phyloP scores from a whole-genome alignment of 2,797 vertebrate species.

The Galago senegalensis region DNA sequence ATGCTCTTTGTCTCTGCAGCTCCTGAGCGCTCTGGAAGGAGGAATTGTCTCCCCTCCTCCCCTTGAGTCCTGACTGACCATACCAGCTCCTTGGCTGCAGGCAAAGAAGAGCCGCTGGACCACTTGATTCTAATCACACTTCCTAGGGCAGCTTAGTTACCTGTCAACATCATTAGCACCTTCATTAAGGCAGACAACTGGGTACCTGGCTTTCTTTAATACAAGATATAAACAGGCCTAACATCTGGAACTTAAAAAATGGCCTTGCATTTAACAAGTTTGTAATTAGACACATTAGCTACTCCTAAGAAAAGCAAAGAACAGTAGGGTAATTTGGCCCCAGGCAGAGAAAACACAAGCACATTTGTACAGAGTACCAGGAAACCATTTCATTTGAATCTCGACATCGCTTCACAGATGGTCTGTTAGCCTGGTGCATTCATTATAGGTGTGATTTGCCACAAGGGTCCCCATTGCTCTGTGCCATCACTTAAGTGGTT shows the following conservation, averaged over 20 bases:
- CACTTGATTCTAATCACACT: not conserved
- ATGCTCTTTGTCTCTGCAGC: not conserved
- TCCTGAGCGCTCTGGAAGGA: not conserved
- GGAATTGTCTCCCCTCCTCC: not conserved
- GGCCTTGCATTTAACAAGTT: not conserved
- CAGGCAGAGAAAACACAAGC: slow-evolving; percentile 25
- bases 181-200: not conserved
- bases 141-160: not conserved
- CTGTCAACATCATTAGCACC: not conserved
- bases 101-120: not conserved
- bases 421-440: slow-evolving; percentile 17
- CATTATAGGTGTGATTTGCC: slow-evolving; percentile 64
- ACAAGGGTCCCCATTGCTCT: not conserved
- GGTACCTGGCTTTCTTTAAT: not conserved
- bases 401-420: slow-evolving; percentile 44
- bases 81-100: not conserved
- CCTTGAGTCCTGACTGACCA: too few relatives aligned
- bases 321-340: slow-evolving; percentile 9
- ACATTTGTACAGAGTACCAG: slow-evolving; percentile 36
- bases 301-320: slow-evolving; percentile 23
- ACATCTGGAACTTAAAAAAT: slow-evolving; percentile 8
- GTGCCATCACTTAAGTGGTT: not conserved
- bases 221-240: not conserved
- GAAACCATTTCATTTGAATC: slow-evolving; percentile 33
- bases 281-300: slow-evolving; percentile 14